A percentile compares a stretch with the other conserved stretches of the same genome.
Evolutionary conservation across 2,797 vertebrate genomes (phyloP).

Genomic region (Micropoecilia bifurca): DNA sequence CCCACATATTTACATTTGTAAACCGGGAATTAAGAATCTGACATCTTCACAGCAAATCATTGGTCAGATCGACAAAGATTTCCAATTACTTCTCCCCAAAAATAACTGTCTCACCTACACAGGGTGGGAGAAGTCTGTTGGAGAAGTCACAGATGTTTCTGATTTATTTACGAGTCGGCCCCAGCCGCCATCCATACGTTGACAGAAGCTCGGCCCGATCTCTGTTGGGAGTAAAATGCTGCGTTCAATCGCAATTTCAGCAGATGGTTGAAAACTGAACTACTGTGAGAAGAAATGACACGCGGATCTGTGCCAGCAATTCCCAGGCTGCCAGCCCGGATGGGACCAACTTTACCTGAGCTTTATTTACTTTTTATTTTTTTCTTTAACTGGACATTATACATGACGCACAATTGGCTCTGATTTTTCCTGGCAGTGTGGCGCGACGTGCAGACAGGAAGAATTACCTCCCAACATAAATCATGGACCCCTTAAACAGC

Average conservation of each 20-base stretch:
- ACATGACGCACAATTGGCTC: conserved; percentile 17
- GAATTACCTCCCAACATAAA: conserved; percentile 37
- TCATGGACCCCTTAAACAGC: conserved; percentile 23
- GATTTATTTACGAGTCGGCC: conserved; percentile 34
- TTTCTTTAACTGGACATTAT: conserved; percentile 30
- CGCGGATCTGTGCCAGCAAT: conserved; percentile 41
- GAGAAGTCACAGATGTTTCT: conserved; percentile 23
- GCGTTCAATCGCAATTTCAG: conserved; percentile 55
- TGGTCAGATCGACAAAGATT: background rate
- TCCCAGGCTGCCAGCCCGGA: conserved; percentile 44
- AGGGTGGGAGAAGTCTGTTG: conserved; percentile 23
- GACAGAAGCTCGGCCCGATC: conserved; percentile 40
- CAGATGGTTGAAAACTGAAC: conserved; percentile 41
- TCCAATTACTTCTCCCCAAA: background rate
- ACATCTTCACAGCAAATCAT: background rate
- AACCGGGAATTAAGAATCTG: background rate
- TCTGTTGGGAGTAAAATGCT: conserved; percentile 34
- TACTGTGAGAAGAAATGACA: conserved; percentile 29
- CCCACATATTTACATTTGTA: background rate
- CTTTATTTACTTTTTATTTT: conserved; percentile 23
- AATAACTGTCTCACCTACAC: conserved; percentile 17
- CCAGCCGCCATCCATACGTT: conserved; percentile 15
- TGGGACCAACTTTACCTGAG: conserved; percentile 33
- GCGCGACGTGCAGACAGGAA: conserved; percentile 9
- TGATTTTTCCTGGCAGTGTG: conserved; percentile 16